Conservation (phyloP, 2,113 vertebrate genomes). For the Mesocricetus auratus region DNA sequence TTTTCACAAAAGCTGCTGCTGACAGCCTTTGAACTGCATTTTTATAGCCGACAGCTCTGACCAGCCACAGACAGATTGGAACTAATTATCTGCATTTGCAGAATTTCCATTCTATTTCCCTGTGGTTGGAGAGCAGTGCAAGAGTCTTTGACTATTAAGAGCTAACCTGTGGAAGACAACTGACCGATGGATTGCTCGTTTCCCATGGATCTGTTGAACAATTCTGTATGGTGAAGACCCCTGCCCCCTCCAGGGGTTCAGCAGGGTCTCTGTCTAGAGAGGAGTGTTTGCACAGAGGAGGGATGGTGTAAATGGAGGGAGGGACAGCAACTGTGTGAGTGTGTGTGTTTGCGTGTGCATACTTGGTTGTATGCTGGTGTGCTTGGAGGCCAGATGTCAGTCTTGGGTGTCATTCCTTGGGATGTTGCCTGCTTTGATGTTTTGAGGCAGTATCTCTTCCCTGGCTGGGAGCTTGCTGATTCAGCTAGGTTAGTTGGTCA, state of each 20-base stretch:
- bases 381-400: not conserved
- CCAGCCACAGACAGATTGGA: not conserved
- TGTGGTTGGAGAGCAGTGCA: not conserved
- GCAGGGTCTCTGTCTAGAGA: not conserved
- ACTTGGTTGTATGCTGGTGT: not conserved
- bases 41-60: not conserved
- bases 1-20: not conserved
- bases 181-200: not conserved
- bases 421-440: not conserved
- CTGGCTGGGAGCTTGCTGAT: not conserved
- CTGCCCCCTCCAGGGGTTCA: not conserved
- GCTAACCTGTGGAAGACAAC: not conserved
- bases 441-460: not conserved
- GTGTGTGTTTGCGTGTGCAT: not conserved
- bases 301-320: not conserved
- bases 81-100: not conserved
- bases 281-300: not conserved
- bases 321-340: not conserved
- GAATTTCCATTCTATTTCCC: not conserved
- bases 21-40: not conserved
- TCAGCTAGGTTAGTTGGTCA: not conserved
- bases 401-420: not conserved
- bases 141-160: not conserved
- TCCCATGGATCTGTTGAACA: no score
- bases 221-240: not conserved